These are phyloP conservation scores for Hydra vulgaris DNA, from an alignment of 30 jellyfish, hydroid and myxozoan species.

Conservation along the genomic window DNA sequence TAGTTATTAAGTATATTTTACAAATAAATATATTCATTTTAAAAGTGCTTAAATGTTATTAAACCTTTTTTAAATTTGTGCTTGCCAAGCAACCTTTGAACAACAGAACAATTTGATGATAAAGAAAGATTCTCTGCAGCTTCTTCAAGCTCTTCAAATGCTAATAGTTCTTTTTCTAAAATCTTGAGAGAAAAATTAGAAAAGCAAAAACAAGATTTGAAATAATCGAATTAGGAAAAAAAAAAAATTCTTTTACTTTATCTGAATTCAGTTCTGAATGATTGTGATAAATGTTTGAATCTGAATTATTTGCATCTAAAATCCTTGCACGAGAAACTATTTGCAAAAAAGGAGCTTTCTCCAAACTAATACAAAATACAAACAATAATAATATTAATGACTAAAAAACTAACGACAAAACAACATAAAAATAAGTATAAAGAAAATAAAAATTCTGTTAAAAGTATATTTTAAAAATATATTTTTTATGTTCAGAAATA, in stretches of 20 bases:
- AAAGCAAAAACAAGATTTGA: slow-evolving; percentile 27
- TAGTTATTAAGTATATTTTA: too few species aligned
- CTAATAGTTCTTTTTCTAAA: slow-evolving; percentile 71
- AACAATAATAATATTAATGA: too few species aligned
- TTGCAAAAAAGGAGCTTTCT: background rate
- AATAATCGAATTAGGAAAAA: background rate
- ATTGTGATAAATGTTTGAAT: too few species aligned
- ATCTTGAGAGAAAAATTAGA: slow-evolving; percentile 27
- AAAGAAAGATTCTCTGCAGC: slow-evolving; percentile 71
- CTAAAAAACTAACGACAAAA: too few species aligned
- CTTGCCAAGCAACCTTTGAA: slow-evolving; percentile 25
- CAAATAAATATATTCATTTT: too few species aligned
- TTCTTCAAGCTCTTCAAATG: slow-evolving; percentile 74
- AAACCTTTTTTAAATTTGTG: too few species aligned
- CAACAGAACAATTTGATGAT: slow-evolving; percentile 56
- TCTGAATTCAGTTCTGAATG: too few species aligned
- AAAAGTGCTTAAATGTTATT: background rate
- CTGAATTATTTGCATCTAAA: too few species aligned
- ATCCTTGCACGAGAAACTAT: background rate
- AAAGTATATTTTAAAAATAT: too few species aligned
- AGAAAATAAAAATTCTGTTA: too few species aligned
- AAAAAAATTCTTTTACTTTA: background rate
- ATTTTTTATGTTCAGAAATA: too few species aligned
- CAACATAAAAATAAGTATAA: too few species aligned
- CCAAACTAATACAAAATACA: background rate